These are phyloP conservation scores for Crotalus horridus DNA, from an alignment of 2,113 vertebrate species.

Conservation along the genomic window DNA sequence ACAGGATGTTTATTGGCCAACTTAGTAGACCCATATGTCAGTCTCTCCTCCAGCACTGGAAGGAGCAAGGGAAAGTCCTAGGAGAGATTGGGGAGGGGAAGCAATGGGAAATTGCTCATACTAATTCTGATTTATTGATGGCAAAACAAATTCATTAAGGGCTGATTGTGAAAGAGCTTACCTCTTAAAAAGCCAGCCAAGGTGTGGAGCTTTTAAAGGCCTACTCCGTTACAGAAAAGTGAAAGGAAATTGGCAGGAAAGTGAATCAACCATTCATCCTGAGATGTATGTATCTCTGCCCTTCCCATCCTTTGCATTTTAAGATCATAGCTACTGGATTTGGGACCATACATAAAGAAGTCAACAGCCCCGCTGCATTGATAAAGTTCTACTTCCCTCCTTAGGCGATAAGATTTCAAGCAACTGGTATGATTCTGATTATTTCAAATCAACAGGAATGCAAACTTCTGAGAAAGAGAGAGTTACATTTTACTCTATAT, in stretches of 20 bases:
- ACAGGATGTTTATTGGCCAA: slow-evolving; percentile 11
- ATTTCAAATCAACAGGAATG: neutral
- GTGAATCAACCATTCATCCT: neutral
- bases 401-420: neutral
- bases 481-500: neutral
- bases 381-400: neutral
- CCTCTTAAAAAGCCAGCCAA: slow-evolving; percentile 17
- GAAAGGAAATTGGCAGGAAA: slow-evolving; percentile 27
- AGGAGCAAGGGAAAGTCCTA: neutral
- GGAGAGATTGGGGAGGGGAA: neutral
- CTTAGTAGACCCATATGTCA: slow-evolving; percentile 3
- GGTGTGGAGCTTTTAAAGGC: slow-evolving; percentile 24
- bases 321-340: neutral
- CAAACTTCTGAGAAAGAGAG: neutral
- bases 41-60: neutral
- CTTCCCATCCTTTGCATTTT: neutral
- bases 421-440: neutral
- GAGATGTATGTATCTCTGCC: neutral
- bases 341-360: neutral
- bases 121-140: slow-evolving; percentile 23
- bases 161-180: slow-evolving; percentile 1
- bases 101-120: neutral
- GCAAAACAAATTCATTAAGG: slow-evolving; percentile 38
- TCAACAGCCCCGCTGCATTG: neutral
- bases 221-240: slow-evolving; percentile 5